These are phyloP conservation scores for Ricordea florida DNA, from an alignment of 92 coral and sea anemone species.

Conservation along the genomic window DNA sequence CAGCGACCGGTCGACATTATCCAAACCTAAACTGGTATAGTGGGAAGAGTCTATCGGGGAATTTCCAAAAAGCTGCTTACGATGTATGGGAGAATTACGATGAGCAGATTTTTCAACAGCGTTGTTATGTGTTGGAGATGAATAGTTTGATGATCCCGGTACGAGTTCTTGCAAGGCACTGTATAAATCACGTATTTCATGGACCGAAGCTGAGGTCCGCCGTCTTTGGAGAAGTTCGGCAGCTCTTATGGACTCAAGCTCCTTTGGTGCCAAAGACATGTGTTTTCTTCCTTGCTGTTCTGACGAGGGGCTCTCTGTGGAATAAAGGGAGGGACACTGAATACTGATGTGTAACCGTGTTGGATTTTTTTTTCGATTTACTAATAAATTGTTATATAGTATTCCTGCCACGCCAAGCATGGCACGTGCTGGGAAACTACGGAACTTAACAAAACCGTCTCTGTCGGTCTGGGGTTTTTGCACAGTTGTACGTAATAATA, in stretches of 20 bases:
- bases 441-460: too few relatives aligned
- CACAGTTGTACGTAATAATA: too few relatives aligned
- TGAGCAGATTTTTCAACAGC: not conserved
- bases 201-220: slow-evolving; percentile 76
- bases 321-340: not conserved
- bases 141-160: slow-evolving; percentile 35
- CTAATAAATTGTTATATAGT: not conserved
- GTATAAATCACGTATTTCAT: slow-evolving; percentile 69
- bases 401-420: too few relatives aligned
- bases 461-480: too few relatives aligned
- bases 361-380: not conserved
- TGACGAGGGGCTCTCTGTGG: slow-evolving; percentile 9
- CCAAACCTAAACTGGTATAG: too few relatives aligned
- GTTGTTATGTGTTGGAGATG: not conserved
- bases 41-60: too few relatives aligned
- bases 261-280: slow-evolving; percentile 16
- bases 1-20: too few relatives aligned
- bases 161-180: slow-evolving; percentile 84
- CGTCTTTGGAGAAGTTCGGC: slow-evolving; percentile 42
- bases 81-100: slow-evolving; percentile 3
- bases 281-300: slow-evolving; percentile 12
- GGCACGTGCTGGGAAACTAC: too few relatives aligned
- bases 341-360: not conserved
- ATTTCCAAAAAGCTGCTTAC: too few relatives aligned
- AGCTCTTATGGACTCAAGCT: slow-evolving; percentile 14